Conservation (phyloP, 2,113 vertebrate species). For the Microtus ochrogaster region DNA sequence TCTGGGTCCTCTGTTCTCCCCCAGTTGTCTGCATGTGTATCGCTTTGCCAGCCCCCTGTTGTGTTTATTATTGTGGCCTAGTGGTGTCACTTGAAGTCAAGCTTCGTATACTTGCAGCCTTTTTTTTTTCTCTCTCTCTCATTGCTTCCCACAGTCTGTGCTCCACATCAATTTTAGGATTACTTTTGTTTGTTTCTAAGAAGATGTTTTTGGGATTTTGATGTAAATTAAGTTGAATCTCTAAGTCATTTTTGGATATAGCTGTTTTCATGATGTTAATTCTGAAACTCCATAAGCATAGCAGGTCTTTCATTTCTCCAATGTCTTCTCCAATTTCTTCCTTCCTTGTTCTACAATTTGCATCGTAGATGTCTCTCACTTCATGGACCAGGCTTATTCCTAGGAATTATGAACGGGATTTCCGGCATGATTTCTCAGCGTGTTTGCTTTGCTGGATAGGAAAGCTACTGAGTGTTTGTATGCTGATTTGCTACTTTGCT, state of each 20-base stretch:
- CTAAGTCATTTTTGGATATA: background rate
- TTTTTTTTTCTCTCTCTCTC: no score
- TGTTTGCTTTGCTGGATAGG: background rate
- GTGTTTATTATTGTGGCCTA: no score
- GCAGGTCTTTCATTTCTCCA: background rate
- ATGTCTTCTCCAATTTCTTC: background rate
- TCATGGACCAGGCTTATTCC: background rate
- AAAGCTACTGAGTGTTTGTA: background rate
- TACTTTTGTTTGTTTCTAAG: background rate
- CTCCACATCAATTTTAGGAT: background rate
- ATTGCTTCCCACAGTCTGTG: no score
- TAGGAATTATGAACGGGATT: background rate
- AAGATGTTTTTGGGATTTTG: background rate
- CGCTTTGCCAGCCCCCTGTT: background rate
- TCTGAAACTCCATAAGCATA: background rate
- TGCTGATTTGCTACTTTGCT: background rate
- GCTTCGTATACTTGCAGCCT: background rate
- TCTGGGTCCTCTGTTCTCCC: background rate
- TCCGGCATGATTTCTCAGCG: background rate
- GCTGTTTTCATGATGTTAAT: background rate
- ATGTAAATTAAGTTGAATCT: background rate
- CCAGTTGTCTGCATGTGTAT: background rate
- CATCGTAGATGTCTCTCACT: background rate
- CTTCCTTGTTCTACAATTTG: background rate
- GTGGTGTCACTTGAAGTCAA: background rate